Conservation (phyloP, 2,888 invertebrate species). For the Cephus rjabovi region DNA sequence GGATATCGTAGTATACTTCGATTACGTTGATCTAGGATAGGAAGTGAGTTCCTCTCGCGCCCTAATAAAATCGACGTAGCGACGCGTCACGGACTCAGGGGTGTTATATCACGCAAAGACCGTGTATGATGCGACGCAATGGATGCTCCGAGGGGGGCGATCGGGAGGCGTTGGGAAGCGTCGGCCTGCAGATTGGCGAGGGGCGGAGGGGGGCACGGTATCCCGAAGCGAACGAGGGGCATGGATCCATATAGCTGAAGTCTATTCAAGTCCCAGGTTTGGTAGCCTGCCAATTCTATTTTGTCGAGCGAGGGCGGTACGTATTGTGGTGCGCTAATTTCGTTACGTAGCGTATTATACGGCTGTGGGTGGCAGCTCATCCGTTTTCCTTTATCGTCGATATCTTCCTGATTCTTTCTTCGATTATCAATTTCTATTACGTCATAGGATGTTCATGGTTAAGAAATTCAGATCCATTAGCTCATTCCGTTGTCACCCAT, state of each 20-base stretch:
- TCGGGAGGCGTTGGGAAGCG: conserved; percentile 1
- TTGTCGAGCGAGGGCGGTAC: conserved; percentile 60
- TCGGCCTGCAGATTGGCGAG: conserved; percentile 1
- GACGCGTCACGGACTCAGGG: conserved; percentile 8
- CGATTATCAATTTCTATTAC: not conserved
- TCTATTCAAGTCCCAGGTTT: conserved; percentile 61
- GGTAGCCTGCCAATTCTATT: conserved; percentile 63
- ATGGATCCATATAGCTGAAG: conserved; percentile 57
- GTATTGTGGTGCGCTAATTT: conserved; percentile 63
- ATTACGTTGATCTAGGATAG: not conserved
- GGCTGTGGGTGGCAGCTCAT: not conserved
- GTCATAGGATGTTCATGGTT: not conserved
- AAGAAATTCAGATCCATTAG: not conserved
- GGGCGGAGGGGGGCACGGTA: conserved; percentile 7
- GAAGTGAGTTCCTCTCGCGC: not conserved
- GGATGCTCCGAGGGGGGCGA: not conserved
- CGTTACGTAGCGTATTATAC: conserved; percentile 43
- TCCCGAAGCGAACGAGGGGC: conserved; percentile 28
- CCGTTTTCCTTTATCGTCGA: not conserved
- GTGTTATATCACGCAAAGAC: conserved; percentile 28
- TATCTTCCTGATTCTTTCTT: not conserved
- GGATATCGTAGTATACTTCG: not conserved
- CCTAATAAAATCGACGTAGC: not conserved
- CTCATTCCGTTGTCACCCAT: not conserved
- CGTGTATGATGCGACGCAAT: conserved; percentile 1